Evolutionary conservation across 2,888 invertebrate genomes (phyloP).

Genomic region (Pediacus dermestoides): DNA sequence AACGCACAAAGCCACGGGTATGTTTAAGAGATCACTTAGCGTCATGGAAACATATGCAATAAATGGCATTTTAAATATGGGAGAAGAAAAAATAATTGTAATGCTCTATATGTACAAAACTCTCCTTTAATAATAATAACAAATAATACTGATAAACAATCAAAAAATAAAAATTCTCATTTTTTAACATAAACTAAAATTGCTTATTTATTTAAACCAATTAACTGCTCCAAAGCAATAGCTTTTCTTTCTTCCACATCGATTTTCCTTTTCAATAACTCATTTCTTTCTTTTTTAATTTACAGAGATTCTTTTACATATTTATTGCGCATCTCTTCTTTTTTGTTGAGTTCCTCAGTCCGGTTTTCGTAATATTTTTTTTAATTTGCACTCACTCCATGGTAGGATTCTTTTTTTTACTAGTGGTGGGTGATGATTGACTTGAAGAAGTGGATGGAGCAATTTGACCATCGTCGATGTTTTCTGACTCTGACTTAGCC

Average conservation of each 20-base stretch:
- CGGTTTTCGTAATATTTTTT: constrained; percentile 7
- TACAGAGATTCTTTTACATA: neutral
- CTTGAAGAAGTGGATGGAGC: neutral
- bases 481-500: too few relatives aligned
- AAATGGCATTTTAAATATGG: too few relatives aligned
- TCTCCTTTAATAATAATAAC: too few relatives aligned
- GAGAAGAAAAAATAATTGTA: too few relatives aligned
- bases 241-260: constrained; percentile 1
- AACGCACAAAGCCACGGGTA: too few relatives aligned
- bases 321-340: neutral
- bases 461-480: too few relatives aligned
- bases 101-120: too few relatives aligned
- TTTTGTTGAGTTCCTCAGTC: neutral
- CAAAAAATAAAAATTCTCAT: too few relatives aligned
- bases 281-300: neutral
- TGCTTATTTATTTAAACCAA: neutral
- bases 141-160: too few relatives aligned
- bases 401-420: constrained; percentile 3
- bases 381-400: constrained; percentile 3
- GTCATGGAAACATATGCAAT: too few relatives aligned
- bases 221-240: neutral
- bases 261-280: neutral
- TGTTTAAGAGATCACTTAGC: too few relatives aligned
- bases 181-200: too few relatives aligned
- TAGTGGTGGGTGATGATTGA: neutral